Evolutionary conservation across 2,888 invertebrate genomes (phyloP), one percentile per base, ranked within the genome.

Genomic region (Polia nebulosa): DNA sequence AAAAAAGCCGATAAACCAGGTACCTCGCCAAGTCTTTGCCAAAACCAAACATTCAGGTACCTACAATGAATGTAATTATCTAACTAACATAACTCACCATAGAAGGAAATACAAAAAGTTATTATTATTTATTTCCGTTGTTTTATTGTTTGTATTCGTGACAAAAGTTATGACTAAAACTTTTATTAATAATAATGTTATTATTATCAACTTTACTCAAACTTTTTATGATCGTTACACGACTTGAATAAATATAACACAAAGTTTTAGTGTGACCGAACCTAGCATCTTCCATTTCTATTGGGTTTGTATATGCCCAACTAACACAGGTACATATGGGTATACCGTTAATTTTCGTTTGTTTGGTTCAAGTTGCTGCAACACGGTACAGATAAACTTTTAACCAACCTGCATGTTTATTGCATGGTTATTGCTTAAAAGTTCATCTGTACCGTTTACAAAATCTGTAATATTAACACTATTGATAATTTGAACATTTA

Each of bases 101-200:
- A 36, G 1, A 36, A 36, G 36, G 3, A 36, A 29, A 55, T 39
- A 55, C 4, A 32, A 52, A 20, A 27, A n/a, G 9, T 20, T 66
- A 13, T 44, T 67, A 47, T 67, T 53, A 29, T 45, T 36, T 29
- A 29, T 29, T 32, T 13, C n/a, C 17, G 41, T 51, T 13, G 6
- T 7, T 66, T 44, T 51, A 66, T 44, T 66, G 20, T 36, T 25
- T 67, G 13, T 20, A 25, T 8, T 20, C 45, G 15, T 58, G 41
- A 34, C 32, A 34, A 34, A 72, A 51, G 72, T 58, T 41, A 32
- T 11, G 17, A 52, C 29, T 13, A 32, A 22, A 45, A 68, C 39
- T 66, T 70, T 56, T 29, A 47, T 67, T 70, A 56, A 32, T 55
- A 55, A 55, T 34, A 70, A 47, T 70, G 56, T 39, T 67, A 39